Evolutionary conservation across 2,888 invertebrate genomes (phyloP), one percentile per base, ranked within the genome.

Genomic region (Poecilus cupreus): DNA sequence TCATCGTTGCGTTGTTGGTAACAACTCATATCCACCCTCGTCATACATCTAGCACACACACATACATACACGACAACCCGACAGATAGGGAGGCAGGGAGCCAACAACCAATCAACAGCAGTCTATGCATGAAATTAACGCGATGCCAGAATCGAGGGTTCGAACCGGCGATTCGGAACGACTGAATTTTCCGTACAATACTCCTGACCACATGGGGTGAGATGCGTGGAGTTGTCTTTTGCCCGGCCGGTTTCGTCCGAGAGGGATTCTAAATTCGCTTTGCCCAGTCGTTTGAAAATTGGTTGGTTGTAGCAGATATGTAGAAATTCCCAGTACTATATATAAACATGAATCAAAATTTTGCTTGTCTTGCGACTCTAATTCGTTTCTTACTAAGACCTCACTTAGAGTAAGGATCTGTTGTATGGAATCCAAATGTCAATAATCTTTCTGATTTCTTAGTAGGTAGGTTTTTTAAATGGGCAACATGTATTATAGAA

Each of bases 51-150:
- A 54, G 54, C 60, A 68, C 37, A 68, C 64, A 68, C 18, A 68
- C 43, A 43, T n/a, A 43, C 13, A 46, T 46, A 37, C 64, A 32
- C 37, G 32, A 32, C 64, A 68, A 18, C 13, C 8, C 37, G 37
- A 16, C 64, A 18, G 51, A 51, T 18, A 39, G 64, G 18, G 64
- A 2, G 20, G 64, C 37, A 68, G 64, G 64, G 64, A 11, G 37
- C 37, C 11, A 37, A 13, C 16, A 8, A 37, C 37, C 20, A 18
- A 51, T 18, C 51, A 51, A 18, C 64, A 68, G 37, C 46, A 46
- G 80, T 37, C 80, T 80, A 54, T 80, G 80, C 80, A 80, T 80
- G 80, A 80, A 80, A 80, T 80, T 80, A 80, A 80, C 70, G 51
- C 46, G 11, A 32, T 32, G 32, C 8, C 6, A 32, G 32, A 54